Evolutionary conservation across 2,888 invertebrate genomes (phyloP), one percentile per base, ranked within the genome.

Genomic region (Gymnosoma rotundatum): DNA sequence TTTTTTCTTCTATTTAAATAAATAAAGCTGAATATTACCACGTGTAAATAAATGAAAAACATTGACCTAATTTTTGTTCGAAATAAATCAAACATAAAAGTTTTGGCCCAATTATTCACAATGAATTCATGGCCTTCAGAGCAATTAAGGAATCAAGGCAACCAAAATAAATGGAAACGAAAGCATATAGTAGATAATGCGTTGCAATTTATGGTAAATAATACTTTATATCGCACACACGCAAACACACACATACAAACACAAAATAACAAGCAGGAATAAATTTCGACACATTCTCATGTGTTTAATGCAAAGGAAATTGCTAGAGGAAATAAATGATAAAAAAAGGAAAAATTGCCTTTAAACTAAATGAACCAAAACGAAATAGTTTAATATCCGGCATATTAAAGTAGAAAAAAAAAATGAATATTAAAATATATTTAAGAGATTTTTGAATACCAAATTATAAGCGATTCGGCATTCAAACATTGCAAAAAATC

Each of bases 261-360:
- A 25, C 25, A 25, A 2, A 25, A 2, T 2, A 25, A 25, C 7
- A 6, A 9, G 54, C 20, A 12, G 1, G 12, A 45, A 45, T 25
- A 56, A 48, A 58, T 18, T 14, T 45, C 61, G 25, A 14, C 52
- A 74, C 63, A 56, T 16, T 69, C 38, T 20, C 20, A 20, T 52
- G 0, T 48, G 14, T 45, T 12, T 45, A 12, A 52, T 20, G 20
- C 63, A 52, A 54, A 54, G 61, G 69, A 67, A 76, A 61, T 61
- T 75, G 66, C 21, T 21, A 56, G 32, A 61, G 69, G 67, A 78
- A 60, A 76, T 52, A 52, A 67, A 67, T 67, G 66, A 58, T 14
- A 66, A 60, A 75, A 67, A 14, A 20, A 67, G 56, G 67, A 69
- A 78, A 78, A 78, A 78, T 69, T 54, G 54, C 69, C 78, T n/a